Percentiles rank a stretch among this genome's conserved stretches.
These are phyloP conservation scores for Catharus fuscescens DNA, from an alignment of 2,113 vertebrate species.

Conservation along the genomic window DNA sequence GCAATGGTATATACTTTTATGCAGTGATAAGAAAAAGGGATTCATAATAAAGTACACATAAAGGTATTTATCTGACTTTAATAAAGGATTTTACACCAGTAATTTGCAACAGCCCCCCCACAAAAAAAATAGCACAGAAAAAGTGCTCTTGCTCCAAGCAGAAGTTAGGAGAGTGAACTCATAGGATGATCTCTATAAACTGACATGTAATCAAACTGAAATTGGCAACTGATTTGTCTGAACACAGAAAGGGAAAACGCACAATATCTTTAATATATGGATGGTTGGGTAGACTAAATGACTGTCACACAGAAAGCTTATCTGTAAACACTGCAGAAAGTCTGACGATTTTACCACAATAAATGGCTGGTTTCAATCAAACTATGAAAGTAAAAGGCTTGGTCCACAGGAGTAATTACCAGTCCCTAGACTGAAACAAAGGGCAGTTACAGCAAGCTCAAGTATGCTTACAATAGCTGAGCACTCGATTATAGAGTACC, in stretches of 20 bases:
- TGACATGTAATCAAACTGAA: slow-evolving; percentile 47
- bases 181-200: background rate
- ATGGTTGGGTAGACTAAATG: slow-evolving; percentile 66
- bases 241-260: slow-evolving; percentile 24
- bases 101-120: background rate
- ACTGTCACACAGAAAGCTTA: slow-evolving; percentile 66
- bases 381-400: slow-evolving; percentile 59
- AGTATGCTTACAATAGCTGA: slow-evolving; percentile 28
- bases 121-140: background rate
- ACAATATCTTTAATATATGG: slow-evolving; percentile 70
- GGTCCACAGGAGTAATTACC: slow-evolving; percentile 73
- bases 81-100: background rate
- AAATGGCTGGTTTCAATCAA: slow-evolving; percentile 77
- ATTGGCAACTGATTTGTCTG: slow-evolving; percentile 57
- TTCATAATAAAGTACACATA: background rate
- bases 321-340: slow-evolving; percentile 73
- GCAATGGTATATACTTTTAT: background rate
- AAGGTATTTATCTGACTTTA: background rate
- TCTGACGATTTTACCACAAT: slow-evolving; percentile 63
- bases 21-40: background rate
- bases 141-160: background rate
- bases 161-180: background rate
- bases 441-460: slow-evolving; percentile 69
- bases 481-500: slow-evolving; percentile 46
- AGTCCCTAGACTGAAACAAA: slow-evolving; percentile 73